phyloP scores from a whole-genome alignment of 1,140 invertebrate genomes.

The Hormaphis cornu region DNA sequence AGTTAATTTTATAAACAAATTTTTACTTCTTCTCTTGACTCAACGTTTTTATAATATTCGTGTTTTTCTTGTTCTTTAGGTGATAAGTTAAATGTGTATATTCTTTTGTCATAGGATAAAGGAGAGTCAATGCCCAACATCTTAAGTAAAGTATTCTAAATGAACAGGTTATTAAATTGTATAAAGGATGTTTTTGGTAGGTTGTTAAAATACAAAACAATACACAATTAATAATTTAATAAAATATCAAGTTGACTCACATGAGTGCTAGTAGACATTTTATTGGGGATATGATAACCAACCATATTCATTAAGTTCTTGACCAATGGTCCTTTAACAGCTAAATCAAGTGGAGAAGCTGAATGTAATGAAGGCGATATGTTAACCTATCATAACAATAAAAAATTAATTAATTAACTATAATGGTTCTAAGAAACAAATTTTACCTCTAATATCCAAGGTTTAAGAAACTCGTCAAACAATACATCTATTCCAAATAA shows the following conservation, averaged over 20 bases:
- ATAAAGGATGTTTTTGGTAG: too few species aligned
- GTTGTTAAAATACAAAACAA: too few species aligned
- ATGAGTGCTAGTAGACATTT: slow-evolving; percentile 35
- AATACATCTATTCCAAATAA: slow-evolving; percentile 75
- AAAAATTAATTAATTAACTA: slow-evolving; percentile 22
- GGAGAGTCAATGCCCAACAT: slow-evolving; percentile 44
- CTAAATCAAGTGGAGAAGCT: slow-evolving; percentile 78
- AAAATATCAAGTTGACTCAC: neutral
- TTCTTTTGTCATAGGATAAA: slow-evolving; percentile 53
- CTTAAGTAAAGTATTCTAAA: slow-evolving; percentile 26
- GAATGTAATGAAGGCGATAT: slow-evolving; percentile 92
- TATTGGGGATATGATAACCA: slow-evolving; percentile 69
- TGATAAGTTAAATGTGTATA: slow-evolving; percentile 56
- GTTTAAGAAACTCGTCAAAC: slow-evolving; percentile 71
- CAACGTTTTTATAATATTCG: slow-evolving; percentile 29
- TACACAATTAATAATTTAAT: neutral
- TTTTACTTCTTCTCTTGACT: slow-evolving; percentile 51
- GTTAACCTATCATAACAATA: slow-evolving; percentile 57
- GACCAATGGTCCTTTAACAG: slow-evolving; percentile 86
- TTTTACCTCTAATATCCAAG: slow-evolving; percentile 83
- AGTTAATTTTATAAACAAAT: neutral
- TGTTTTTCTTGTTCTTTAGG: slow-evolving; percentile 46
- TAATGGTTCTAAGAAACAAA: slow-evolving; percentile 37
- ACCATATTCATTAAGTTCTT: slow-evolving; percentile 84
- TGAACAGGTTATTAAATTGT: neutral